phyloP scores from a whole-genome alignment of 2,888 invertebrate genomes.

The Endotricha flammealis region DNA sequence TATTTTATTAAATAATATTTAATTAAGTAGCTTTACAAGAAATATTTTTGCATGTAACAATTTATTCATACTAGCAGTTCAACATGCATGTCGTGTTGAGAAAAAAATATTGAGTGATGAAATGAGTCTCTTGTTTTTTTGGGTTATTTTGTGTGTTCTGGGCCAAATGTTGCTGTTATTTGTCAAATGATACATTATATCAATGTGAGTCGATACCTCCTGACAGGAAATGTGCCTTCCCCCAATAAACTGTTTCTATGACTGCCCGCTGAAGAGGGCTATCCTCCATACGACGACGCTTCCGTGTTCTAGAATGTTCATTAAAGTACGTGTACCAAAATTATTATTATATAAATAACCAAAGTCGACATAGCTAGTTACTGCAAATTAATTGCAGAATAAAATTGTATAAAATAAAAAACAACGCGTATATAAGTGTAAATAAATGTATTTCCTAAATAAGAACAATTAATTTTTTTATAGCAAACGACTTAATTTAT shows the following conservation, averaged over 20 bases:
- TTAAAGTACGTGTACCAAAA: constrained; percentile 36
- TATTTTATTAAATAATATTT: no score
- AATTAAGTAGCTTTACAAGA: no score
- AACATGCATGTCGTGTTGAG: no score
- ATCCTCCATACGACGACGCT: constrained; percentile 1
- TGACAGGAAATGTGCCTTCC: no score
- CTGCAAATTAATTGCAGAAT: constrained; percentile 26
- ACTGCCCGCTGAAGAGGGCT: neutral
- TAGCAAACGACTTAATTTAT: constrained; percentile 9
- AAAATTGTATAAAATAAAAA: constrained; percentile 21
- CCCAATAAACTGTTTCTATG: neutral
- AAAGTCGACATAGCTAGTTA: constrained; percentile 44
- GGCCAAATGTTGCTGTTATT: no score
- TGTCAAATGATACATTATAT: no score
- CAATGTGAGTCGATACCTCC: no score
- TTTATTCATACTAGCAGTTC: no score
- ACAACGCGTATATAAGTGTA: constrained; percentile 18
- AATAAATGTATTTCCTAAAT: constrained; percentile 25
- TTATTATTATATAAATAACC: constrained; percentile 29
- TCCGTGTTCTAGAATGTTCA: constrained; percentile 14
- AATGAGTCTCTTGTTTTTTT: no score
- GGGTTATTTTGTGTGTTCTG: no score
- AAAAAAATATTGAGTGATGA: no score
- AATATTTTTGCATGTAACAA: no score
- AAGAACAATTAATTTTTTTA: constrained; percentile 34